A percentile compares a stretch with the other conserved stretches of the same genome.
Conservation (phyloP, 1,140 invertebrate species). For the Plectrocnemia conspersa region DNA sequence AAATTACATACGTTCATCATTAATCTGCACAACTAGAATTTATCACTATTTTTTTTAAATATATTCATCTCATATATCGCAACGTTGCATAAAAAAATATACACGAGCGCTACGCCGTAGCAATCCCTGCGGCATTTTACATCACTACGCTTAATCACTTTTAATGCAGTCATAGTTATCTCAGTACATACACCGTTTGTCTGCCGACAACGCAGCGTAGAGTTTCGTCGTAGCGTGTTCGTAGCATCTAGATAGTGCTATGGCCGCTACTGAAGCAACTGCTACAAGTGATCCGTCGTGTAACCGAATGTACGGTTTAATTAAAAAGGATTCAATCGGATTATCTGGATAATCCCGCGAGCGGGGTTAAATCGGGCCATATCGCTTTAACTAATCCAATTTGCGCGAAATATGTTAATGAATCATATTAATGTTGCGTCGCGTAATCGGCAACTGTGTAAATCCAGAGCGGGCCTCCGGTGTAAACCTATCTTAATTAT, state of each 20-base stretch:
- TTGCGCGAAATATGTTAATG: conserved; percentile 22
- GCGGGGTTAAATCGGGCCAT: conserved; percentile 15
- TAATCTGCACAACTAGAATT: too few species aligned
- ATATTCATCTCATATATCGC: background rate
- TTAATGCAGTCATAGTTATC: conserved; percentile 32
- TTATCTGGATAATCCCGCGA: conserved; percentile 18
- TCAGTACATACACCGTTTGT: conserved; percentile 16
- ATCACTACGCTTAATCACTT: conserved; percentile 34
- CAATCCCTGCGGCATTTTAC: conserved; percentile 27
- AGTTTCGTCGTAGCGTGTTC: too few species aligned
- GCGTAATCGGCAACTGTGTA: conserved; percentile 12
- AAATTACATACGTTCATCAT: too few species aligned
- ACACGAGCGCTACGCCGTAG: background rate
- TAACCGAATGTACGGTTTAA: conserved; percentile 23
- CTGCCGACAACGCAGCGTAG: too few species aligned
- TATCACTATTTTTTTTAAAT: background rate
- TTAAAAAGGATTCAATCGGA: conserved; percentile 24
- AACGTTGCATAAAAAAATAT: conserved; percentile 17
- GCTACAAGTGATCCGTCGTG: conserved; percentile 26
- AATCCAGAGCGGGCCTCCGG: too few species aligned
- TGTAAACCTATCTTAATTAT: too few species aligned
- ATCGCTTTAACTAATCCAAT: conserved; percentile 23
- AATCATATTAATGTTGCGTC: conserved; percentile 14
- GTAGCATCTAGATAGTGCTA: conserved; percentile 10
- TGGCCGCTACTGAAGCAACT: conserved; percentile 2